Conservation (phyloP, 2,113 vertebrate species). For the Alethe castanea region DNA sequence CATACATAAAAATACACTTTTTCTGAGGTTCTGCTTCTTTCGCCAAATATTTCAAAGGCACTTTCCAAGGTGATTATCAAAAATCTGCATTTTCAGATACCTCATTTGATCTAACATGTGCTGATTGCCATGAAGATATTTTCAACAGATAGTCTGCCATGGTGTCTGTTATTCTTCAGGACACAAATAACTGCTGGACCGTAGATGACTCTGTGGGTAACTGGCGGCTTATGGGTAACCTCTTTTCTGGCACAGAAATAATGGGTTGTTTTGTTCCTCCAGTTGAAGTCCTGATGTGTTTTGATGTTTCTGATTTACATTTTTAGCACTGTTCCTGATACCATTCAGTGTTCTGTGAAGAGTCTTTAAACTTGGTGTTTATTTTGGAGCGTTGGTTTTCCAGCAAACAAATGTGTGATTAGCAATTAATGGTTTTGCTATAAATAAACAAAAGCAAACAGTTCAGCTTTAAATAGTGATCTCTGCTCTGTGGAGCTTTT, state of each 20-base stretch:
- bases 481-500: background rate
- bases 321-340: slow-evolving; percentile 18
- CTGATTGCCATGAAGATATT: background rate
- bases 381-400: background rate
- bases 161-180: background rate
- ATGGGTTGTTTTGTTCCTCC: slow-evolving; percentile 26
- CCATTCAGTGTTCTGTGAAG: background rate
- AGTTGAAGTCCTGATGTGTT: slow-evolving; percentile 32
- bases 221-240: background rate
- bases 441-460: background rate
- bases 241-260: slow-evolving; percentile 49
- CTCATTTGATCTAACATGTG: background rate
- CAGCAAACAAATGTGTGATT: slow-evolving; percentile 32
- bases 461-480: slow-evolving; percentile 26
- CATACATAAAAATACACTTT: background rate
- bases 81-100: background rate
- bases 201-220: background rate
- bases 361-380: slow-evolving; percentile 30
- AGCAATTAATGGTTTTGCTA: slow-evolving; percentile 52
- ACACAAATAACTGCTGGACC: slow-evolving; percentile 17
- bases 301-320: slow-evolving; percentile 57
- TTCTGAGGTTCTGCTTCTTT: background rate
- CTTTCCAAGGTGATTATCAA: background rate
- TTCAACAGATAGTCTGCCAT: background rate
- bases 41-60: background rate